phyloP scores from a whole-genome alignment of 2,888 invertebrate genomes.

The Drosophila planitibia region DNA sequence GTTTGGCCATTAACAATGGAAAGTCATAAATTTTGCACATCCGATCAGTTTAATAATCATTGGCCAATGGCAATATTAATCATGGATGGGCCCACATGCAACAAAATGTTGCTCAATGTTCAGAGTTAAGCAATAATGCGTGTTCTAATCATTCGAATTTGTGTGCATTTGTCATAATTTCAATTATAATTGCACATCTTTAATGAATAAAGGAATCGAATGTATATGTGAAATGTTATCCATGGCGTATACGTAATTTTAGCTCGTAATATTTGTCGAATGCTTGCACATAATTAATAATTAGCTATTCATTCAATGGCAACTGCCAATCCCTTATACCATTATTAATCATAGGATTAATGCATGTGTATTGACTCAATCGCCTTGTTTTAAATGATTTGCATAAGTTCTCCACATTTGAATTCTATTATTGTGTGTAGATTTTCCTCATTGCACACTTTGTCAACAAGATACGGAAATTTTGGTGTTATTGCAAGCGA shows the following conservation, averaged over 20 bases:
- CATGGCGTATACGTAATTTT: slow-evolving; percentile 46
- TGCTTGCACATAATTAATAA: neutral
- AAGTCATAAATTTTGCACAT: slow-evolving; percentile 4
- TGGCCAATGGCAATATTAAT: neutral
- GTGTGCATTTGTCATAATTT: neutral
- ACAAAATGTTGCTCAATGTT: neutral
- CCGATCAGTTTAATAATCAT: neutral
- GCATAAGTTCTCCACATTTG: slow-evolving; percentile 1
- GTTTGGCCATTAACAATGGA: slow-evolving; percentile 6
- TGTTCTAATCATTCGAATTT: neutral
- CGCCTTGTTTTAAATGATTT: neutral
- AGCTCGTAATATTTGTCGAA: neutral
- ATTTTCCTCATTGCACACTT: slow-evolving; percentile 29
- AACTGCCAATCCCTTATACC: neutral
- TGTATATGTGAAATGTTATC: neutral
- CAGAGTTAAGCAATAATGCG: neutral
- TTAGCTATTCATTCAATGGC: neutral
- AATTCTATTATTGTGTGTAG: slow-evolving; percentile 2
- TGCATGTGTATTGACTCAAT: neutral
- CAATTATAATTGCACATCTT: neutral
- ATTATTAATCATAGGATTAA: neutral
- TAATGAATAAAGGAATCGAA: neutral
- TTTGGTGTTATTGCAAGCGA: slow-evolving; percentile 35
- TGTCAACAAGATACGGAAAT: slow-evolving; percentile 44
- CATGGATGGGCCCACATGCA: neutral